Percentiles rank a stretch among this genome's conserved stretches.
Conservation (phyloP, 1,140 invertebrate species). For the Aphis craccivora region DNA sequence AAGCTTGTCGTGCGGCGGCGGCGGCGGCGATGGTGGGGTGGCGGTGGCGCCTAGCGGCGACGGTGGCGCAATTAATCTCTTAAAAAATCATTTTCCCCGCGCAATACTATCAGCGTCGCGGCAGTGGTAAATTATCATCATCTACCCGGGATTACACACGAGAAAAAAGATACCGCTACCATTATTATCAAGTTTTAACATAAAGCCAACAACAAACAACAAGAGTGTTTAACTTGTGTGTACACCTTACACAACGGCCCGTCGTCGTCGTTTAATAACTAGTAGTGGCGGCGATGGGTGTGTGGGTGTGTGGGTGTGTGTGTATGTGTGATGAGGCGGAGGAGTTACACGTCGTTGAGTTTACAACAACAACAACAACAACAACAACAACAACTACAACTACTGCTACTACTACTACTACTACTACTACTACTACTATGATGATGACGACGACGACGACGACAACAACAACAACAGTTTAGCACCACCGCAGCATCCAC, state of each 20-base stretch:
- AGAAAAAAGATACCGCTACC: constrained; percentile 44
- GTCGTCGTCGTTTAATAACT: constrained; percentile 41
- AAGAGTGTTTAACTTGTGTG: constrained; percentile 52
- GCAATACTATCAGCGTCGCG: constrained; percentile 25
- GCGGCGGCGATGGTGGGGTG: neutral
- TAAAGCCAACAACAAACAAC: constrained; percentile 53
- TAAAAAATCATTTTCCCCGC: constrained; percentile 41
- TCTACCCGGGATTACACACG: constrained; percentile 2
- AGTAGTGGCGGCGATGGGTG: neutral
- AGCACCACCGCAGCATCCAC: neutral
- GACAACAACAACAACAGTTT: constrained; percentile 58
- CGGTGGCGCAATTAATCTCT: constrained; percentile 35
- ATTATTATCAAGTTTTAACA: constrained; percentile 53
- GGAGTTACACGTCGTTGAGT: constrained; percentile 49
- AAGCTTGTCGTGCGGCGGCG: neutral
- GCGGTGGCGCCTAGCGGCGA: too few relatives aligned
- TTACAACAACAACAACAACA: constrained; percentile 33
- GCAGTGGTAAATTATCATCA: constrained; percentile 45
- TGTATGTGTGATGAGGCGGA: neutral
- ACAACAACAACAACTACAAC: constrained; percentile 24
- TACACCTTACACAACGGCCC: constrained; percentile 31
- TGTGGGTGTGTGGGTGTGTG: neutral
- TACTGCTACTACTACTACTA: constrained; percentile 8
- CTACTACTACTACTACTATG: neutral
- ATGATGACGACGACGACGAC: neutral